phyloP scores from a whole-genome alignment of 2,888 invertebrate species.

The Heliconius hortense region DNA sequence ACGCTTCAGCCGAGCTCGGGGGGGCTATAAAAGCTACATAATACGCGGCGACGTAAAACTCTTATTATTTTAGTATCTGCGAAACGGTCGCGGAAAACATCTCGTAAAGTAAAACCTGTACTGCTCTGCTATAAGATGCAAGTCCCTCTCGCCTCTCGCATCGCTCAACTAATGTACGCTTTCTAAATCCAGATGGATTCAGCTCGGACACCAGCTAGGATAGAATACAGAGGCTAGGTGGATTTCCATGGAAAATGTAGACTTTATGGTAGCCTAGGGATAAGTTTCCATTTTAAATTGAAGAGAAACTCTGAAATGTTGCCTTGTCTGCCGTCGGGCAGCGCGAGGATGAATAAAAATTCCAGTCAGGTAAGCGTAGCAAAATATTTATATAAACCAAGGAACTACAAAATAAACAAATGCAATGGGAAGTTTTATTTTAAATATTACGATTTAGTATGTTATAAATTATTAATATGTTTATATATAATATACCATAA shows the following conservation, averaged over 20 bases:
- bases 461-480: background rate
- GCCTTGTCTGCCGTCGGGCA: constrained; percentile 71
- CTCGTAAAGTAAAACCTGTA: constrained; percentile 78
- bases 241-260: constrained; percentile 80
- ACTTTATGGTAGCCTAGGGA: constrained; percentile 80
- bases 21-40: constrained; percentile 77
- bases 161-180: constrained; percentile 63
- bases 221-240: constrained; percentile 70
- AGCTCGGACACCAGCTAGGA: constrained; percentile 75
- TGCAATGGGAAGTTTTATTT: constrained; percentile 37
- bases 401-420: constrained; percentile 47
- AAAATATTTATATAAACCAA: constrained; percentile 74
- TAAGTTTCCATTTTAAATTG: constrained; percentile 81
- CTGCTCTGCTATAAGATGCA: constrained; percentile 63
- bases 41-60: constrained; percentile 78
- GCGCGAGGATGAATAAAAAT: constrained; percentile 74
- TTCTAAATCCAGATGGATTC: constrained; percentile 77
- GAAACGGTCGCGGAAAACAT: constrained; percentile 77
- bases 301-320: constrained; percentile 78
- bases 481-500: too few species aligned
- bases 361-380: constrained; percentile 67
- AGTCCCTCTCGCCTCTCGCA: constrained; percentile 57
- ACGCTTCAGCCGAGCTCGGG: constrained; percentile 72
- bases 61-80: constrained; percentile 82
- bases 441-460: constrained; percentile 11